Base-by-base conservation (phyloP, 2,113 vertebrate genomes). In the Ceyx margarethae region DNA sequence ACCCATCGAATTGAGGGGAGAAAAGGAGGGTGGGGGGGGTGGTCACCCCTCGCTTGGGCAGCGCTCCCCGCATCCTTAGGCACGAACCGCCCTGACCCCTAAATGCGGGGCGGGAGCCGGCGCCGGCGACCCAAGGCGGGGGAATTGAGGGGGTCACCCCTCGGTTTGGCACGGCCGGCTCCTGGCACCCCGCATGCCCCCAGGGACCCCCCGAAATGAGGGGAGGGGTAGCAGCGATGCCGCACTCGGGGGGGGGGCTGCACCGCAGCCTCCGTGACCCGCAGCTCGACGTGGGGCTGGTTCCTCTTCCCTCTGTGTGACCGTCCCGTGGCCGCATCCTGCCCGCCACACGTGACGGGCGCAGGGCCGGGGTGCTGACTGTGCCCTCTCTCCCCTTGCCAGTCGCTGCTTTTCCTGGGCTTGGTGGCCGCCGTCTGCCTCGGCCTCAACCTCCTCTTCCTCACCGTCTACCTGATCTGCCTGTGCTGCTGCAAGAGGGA, bases 391-490 rank as follows among this genome's bases (percentile, higher is more conserved):
- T 87, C 16, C 42, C 23, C 40, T 66, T 15, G 42, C 40, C 11
- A 99, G 99, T 98, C 99, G 0, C 97, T 99, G 93, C 97, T 99
- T 26, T 98, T 99, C 95, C 97, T 99, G 96, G 98, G 97, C 65
- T 98, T 98, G 54, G 97, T 99, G 94, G 98, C 98, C 1, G 98
- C 98, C 1, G 86, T 98, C 10, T 98, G 98, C 57, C 97, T 99
- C 83, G 99, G 98, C 85, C 97, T 99, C 95, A 99, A 99, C 97
- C 98, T 99, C 58, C 86, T 99, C 61, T 97, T 98, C 89, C 97
- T 99, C 75, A 94, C 95, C 64, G 43, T 98, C 68, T 99, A 99
- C 97, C 96, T 99, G 96, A 97, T 98, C 91, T 99, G 98, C 51
- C 58, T 98, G 45, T 99, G 99, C 97, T 99, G 99, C 98, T 98